Conservation (phyloP, 2,113 vertebrate genomes). For the Azemiops feae region DNA sequence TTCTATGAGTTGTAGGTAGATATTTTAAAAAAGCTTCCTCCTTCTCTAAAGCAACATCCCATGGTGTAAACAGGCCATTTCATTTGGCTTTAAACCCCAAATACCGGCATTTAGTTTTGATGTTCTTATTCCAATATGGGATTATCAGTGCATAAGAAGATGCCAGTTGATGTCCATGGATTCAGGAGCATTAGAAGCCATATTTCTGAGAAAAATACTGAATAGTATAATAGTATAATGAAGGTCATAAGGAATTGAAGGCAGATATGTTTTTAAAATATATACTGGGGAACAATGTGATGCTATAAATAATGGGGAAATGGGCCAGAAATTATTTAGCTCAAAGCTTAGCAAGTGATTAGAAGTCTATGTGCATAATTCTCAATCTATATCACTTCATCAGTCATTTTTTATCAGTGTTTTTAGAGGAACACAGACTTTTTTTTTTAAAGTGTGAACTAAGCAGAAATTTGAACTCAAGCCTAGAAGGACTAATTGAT, state of each 20-base stretch:
- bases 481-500: neutral
- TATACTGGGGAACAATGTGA: too few species aligned
- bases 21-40: conserved; percentile 25
- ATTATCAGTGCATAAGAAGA: neutral
- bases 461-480: neutral
- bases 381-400: neutral
- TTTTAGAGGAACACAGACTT: neutral
- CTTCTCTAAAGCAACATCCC: conserved; percentile 50
- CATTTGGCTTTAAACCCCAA: conserved; percentile 10
- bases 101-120: conserved; percentile 1
- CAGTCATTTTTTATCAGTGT: neutral
- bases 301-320: neutral
- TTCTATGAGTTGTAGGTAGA: neutral
- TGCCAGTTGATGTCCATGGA: rapidly evolving
- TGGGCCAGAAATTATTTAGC: neutral
- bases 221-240: neutral
- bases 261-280: neutral
- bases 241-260: neutral
- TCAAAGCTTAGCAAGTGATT: neutral
- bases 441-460: neutral
- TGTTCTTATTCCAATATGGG: neutral
- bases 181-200: neutral
- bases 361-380: neutral
- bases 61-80: neutral
- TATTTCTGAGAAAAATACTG: neutral